A percentile compares a stretch with the other conserved stretches of the same genome.
phyloP scores from a whole-genome alignment of 2,888 invertebrate genomes.

The Sthenelais limicola region DNA sequence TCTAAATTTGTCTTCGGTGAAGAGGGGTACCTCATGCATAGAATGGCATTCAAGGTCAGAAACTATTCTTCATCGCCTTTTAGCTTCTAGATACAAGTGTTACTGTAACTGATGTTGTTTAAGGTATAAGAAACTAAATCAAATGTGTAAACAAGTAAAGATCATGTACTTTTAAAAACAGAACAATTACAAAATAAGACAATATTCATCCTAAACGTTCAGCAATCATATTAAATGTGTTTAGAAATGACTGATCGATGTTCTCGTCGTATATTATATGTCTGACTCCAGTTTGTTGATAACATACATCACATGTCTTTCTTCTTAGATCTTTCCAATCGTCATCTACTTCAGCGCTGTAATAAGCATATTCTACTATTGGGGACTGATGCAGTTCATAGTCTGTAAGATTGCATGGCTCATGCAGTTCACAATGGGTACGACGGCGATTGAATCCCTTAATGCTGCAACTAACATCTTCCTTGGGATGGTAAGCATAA shows the following conservation, averaged over 20 bases:
- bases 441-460: conserved; percentile 88
- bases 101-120: conserved; percentile 13
- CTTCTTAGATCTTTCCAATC: conserved; percentile 80
- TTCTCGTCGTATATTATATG: no score
- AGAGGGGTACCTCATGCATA: conserved; percentile 41
- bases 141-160: no score
- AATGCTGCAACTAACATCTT: conserved; percentile 94
- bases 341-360: conserved; percentile 93
- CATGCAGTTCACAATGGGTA: conserved; percentile 79
- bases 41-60: conserved; percentile 47
- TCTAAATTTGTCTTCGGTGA: conserved; percentile 55
- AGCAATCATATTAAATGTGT: no score
- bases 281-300: no score
- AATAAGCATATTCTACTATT: conserved; percentile 88
- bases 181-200: no score
- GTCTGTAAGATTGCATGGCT: conserved; percentile 84
- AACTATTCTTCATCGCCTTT: not conserved
- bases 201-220: no score
- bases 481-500: conserved; percentile 88
- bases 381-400: conserved; percentile 88
- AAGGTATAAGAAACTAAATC: conserved; percentile 3
- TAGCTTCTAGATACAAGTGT: not conserved
- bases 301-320: not conserved
- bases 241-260: no score
- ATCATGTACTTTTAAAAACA: no score